A percentile compares a stretch with the other conserved stretches of the same genome.
Conservation (phyloP, 2,888 invertebrate species). For the Agrochola lota region DNA sequence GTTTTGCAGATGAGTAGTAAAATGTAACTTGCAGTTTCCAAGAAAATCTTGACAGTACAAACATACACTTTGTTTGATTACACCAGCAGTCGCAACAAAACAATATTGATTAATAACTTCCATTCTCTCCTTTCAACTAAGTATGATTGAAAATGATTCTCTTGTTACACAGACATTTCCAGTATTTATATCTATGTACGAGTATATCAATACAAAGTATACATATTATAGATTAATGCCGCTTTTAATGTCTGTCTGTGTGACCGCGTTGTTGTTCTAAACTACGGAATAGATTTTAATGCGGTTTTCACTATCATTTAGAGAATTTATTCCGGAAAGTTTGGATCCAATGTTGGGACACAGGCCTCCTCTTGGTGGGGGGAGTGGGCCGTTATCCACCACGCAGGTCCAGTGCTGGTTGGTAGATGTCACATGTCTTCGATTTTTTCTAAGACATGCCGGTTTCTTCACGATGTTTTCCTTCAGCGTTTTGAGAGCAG, state of each 20-base stretch:
- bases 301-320: neutral
- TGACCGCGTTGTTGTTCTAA: neutral
- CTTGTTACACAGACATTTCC: neutral
- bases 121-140: conserved; percentile 10
- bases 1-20: neutral
- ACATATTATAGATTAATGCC: neutral
- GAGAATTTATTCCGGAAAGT: no score
- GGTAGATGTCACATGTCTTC: no score
- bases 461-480: no score
- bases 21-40: conserved; percentile 4
- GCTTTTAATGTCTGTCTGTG: neutral
- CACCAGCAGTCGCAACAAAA: neutral
- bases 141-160: conserved; percentile 40
- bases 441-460: no score
- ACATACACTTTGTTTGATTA: conserved; percentile 10
- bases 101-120: conserved; percentile 24
- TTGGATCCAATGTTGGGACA: no score
- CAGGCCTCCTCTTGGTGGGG: no score
- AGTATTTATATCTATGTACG: neutral
- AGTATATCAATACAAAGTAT: neutral
- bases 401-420: no score
- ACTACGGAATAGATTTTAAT: neutral
- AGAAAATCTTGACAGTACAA: conserved; percentile 6
- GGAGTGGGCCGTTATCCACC: no score
- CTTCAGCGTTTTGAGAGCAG: no score